phyloP scores from a whole-genome alignment of 2,888 invertebrate genomes.

The Psylliodes chrysocephalus region DNA sequence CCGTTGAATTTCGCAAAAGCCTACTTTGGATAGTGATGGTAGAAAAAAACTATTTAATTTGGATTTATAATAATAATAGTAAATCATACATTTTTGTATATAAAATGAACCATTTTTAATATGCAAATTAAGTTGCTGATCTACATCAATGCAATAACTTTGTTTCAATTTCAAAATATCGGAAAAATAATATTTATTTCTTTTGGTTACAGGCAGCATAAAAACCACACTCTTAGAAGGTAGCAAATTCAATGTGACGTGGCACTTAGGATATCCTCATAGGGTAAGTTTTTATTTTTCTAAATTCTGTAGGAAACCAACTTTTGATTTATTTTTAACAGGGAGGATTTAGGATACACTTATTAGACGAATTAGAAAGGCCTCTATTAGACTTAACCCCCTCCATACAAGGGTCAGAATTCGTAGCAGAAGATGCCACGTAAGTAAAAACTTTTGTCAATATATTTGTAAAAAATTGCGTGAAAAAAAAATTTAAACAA shows the following conservation, averaged over 20 bases:
- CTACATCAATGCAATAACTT: no score
- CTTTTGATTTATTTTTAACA: slow-evolving; percentile 58
- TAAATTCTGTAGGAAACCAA: not conserved
- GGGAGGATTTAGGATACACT: slow-evolving; percentile 92
- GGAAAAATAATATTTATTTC: not conserved
- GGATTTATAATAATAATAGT: no score
- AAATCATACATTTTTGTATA: no score
- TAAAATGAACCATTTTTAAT: no score
- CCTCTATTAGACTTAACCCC: slow-evolving; percentile 88
- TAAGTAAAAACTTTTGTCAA: slow-evolving; percentile 73
- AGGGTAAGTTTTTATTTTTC: slow-evolving; percentile 69
- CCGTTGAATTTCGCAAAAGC: no score
- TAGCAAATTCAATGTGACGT: slow-evolving; percentile 86
- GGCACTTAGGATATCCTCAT: slow-evolving; percentile 95
- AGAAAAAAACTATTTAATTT: no score
- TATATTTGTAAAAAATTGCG: no score
- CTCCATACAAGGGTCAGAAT: slow-evolving; percentile 81
- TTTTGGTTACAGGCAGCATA: slow-evolving; percentile 72
- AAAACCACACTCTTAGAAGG: slow-evolving; percentile 85
- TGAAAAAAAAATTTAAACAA: no score
- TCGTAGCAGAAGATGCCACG: slow-evolving; percentile 87
- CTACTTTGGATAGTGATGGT: no score
- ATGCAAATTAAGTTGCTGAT: no score
- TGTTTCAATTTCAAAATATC: no score
- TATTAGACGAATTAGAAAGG: slow-evolving; percentile 85